Conservation (phyloP, 37 sponge, comb jelly and placozoan species). For the Ephydatia muelleri region DNA sequence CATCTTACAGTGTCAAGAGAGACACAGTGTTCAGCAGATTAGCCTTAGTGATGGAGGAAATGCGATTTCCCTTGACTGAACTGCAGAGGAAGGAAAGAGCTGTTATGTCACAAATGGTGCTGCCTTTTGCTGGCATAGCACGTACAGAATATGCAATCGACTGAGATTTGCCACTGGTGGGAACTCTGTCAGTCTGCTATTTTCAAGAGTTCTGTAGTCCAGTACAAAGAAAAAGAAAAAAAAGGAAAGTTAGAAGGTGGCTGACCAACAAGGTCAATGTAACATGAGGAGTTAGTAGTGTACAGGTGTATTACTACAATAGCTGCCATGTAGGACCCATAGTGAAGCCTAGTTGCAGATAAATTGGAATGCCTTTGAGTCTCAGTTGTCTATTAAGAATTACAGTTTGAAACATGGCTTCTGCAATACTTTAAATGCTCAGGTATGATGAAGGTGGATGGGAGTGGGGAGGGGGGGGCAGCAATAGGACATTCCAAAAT, state of each 20-base stretch:
- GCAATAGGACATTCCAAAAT: not conserved
- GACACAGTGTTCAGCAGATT: not conserved
- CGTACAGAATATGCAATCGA: not conserved
- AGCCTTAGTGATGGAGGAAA: not conserved
- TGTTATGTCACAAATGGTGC: too few relatives aligned
- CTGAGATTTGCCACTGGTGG: not conserved
- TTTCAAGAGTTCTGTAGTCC: not conserved
- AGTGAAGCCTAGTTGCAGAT: not conserved
- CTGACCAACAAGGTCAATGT: too few relatives aligned
- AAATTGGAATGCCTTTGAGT: not conserved
- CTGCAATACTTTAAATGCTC: not conserved
- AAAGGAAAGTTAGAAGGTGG: too few relatives aligned
- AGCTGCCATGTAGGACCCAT: not conserved
- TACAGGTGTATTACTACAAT: too few relatives aligned
- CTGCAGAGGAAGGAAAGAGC: not conserved
- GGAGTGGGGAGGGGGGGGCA: too few relatives aligned
- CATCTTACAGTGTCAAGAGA: not conserved
- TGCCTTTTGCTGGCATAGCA: too few relatives aligned
- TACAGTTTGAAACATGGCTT: not conserved
- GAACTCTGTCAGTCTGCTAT: not conserved
- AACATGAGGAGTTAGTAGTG: too few relatives aligned
- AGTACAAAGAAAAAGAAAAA: not conserved
- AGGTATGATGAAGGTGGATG: too few relatives aligned
- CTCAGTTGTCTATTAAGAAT: not conserved
- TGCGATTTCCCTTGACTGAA: not conserved